phyloP scores from a whole-genome alignment of 2,797 vertebrate species.

The Perodicticus potto region DNA sequence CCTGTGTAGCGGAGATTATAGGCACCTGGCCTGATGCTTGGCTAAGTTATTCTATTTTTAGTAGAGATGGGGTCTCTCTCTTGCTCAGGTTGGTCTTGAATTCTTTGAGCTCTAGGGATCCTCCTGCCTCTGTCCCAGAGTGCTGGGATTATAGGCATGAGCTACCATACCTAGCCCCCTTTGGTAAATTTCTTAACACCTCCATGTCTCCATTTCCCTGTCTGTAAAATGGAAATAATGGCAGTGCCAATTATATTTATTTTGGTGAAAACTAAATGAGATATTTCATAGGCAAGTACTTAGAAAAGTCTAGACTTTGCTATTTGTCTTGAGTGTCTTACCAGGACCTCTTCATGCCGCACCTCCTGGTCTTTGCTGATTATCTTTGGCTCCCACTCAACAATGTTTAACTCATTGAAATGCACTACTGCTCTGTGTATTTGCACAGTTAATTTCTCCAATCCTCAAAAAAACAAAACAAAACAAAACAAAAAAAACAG shows the following conservation, averaged over 20 bases:
- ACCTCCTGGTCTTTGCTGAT: not conserved
- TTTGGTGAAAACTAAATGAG: not conserved
- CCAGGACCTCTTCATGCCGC: not conserved
- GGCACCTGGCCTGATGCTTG: too few species aligned
- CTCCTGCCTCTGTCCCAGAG: too few species aligned
- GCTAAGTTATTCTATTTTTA: too few species aligned
- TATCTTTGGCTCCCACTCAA: not conserved
- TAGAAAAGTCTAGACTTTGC: not conserved
- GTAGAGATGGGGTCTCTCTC: too few species aligned
- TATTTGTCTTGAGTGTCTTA: not conserved
- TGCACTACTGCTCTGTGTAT: not conserved
- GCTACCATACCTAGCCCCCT: too few species aligned
- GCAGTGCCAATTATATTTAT: not conserved
- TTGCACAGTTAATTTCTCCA: not conserved
- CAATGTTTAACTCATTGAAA: not conserved
- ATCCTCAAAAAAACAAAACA: not conserved
- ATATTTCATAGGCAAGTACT: not conserved
- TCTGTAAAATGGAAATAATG: constrained; percentile 8
- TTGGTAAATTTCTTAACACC: not conserved
- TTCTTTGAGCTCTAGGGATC: too few species aligned
- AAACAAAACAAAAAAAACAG: not conserved
- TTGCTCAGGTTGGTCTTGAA: too few species aligned
- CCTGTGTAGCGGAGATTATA: too few species aligned
- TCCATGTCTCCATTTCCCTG: not conserved
- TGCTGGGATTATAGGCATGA: too few species aligned